Evolutionary conservation across 37 sponge, comb jelly and placozoan genomes (phyloP), one percentile per base, ranked within the genome.

Genomic region (Oopsacas minuta): DNA sequence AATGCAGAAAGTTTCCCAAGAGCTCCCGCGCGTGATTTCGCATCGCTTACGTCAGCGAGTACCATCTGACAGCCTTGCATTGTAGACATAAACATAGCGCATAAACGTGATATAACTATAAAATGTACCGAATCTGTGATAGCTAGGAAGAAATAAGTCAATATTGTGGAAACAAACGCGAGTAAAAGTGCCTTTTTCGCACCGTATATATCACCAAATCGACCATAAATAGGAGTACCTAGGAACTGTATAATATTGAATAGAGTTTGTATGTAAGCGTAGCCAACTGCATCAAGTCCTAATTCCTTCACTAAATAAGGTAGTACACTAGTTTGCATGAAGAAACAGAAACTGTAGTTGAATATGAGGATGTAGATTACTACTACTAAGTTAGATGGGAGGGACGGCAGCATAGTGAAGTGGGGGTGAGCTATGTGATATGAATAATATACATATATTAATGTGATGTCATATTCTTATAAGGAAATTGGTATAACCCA

Each of bases 271-370:
- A 61, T 61, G 22, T 61, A 61, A 3, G 75, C 75, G 30, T 61
- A 61, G 75, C 75, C 75, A 7, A 61, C 75, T 25, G 85, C 39
- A 30, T 49, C 53, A 23, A 38, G 23, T 75, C 39, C 38, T 3
- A 42, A 81, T 8, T 39, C 37, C 22, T 38, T 36, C 10, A 53
- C 53, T 3, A 46, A 81, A 38, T 51, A 61, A 0, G 94, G 94
- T 17, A 91, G 69, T 1, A 89, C 92, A 83, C 91, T 90, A 7
- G 86, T 87, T 52, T 94, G 92, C 17, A 94, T 90, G 92, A 89
- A 91, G 89, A 91, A 94, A 37, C 88, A 85, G 39, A 88, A 82
- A 39, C 90, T 75, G 83, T 94, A 94, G 52, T 91, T 85, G 85
- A 94, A 91, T 38, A 94, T 90, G 23, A 91, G 39, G 22, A 37